These are phyloP conservation scores for Pygoscelis adeliae DNA, from an alignment of 2,113 vertebrate genomes.

Conservation along the genomic window DNA sequence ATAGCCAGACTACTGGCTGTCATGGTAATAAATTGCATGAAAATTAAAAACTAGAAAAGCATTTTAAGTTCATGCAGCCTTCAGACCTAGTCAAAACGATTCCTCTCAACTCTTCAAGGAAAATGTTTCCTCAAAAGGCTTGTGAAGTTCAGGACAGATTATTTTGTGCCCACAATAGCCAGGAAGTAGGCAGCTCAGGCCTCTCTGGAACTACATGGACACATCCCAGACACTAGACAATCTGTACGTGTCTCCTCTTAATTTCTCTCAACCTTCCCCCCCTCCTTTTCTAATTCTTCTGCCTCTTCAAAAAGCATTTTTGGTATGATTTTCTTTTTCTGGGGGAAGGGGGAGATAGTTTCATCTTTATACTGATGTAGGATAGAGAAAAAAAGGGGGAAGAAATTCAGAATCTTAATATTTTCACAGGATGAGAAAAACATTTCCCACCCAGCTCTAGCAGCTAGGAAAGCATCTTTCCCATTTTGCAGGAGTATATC, in stretches of 20 bases:
- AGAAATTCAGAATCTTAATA: not conserved
- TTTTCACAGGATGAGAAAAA: constrained; percentile 5
- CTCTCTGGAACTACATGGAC: not conserved
- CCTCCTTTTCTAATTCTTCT: not conserved
- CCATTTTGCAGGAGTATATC: not conserved
- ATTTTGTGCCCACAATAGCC: not conserved
- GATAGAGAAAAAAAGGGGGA: not conserved
- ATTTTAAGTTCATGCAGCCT: not conserved
- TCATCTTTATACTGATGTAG: not conserved
- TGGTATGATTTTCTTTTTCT: not conserved
- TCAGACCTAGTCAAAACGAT: not conserved
- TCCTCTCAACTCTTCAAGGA: not conserved
- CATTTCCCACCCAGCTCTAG: not conserved
- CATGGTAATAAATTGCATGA: not conserved
- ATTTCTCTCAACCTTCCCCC: not conserved
- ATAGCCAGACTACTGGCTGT: not conserved
- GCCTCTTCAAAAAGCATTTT: not conserved
- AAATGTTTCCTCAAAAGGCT: not conserved
- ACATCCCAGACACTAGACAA: not conserved
- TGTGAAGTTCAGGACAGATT: not conserved
- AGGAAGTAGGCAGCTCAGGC: not conserved
- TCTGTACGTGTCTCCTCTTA: not conserved
- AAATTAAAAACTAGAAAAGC: not conserved
- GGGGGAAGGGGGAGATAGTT: not conserved
- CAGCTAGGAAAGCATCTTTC: not conserved